Evolutionary conservation across 2,113 vertebrate species (phyloP), one percentile per base, ranked within the genome.

Genomic region (Neopipo cinnamomea): DNA sequence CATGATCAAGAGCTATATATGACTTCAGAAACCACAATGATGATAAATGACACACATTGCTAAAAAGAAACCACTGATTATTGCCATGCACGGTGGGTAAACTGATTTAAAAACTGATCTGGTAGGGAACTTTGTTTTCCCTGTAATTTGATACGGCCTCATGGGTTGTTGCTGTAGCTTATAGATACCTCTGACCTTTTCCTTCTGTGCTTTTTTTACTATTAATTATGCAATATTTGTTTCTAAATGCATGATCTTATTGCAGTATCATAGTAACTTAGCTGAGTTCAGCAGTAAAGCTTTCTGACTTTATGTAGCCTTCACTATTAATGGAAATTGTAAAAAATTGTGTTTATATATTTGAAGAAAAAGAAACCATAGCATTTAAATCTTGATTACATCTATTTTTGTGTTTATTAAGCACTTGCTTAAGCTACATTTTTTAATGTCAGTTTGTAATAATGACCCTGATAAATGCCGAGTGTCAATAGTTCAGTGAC

Each of bases 101-200:
- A 84, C 68, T 86, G 63, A 86, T 91, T 81, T 81, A 67, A 92
- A 93, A 88, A 37, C 49, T 83, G 75, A 90, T 88, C 86, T 92
- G 83, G 42, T 92, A 28, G 65, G 50, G 86, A 89, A 63, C 28
- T 91, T 97, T 88, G 81, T 82, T 92, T 93, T 91, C 1, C 1
- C 37, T 92, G 76, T 86, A 63, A 85, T 83, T 88, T 73, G 37
- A 89, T 84, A 37, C 55, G 81, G 42, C 39, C 47, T 87, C 12
- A 2, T 67, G 77, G 41, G 39, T 80, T 53, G 49, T 46, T 87
- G 49, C 68, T 95, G 62, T 81, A 85, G 71, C 19, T 92, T 61
- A 44, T 22, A 70, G 71, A 50, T 93, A 73, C 75, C 37, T 83
- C 53, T 68, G 79, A 50, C 46, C 63, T 88, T 88, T 83, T 65